Evolutionary conservation across 1,140 invertebrate genomes (phyloP), one percentile per base, ranked within the genome.

Genomic region (Palaemon carinicauda): DNA sequence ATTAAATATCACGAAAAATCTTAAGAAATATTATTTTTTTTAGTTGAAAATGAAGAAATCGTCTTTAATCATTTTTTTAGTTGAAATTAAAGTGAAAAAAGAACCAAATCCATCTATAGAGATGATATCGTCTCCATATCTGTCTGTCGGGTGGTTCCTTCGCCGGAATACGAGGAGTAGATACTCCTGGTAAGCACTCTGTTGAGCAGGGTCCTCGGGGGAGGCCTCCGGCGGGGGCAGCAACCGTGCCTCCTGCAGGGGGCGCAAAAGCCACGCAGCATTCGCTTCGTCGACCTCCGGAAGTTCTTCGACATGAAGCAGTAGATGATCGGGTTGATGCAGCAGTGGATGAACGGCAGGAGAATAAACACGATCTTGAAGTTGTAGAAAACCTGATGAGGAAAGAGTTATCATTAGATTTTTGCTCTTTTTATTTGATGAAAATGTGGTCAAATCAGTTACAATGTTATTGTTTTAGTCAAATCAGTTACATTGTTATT

Each of bases 291-390:
- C 78, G 92, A 91, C 9, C 90, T 87, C 1, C 92, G 89, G 87
- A 93, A 93, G 71, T 92, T 92, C 80, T 91, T 91, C 9, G 92
- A 93, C 92, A 93, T 93, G 89, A 93, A 92, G 15, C 92, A 92
- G 88, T 93, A 93, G 80, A 93, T 92, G 85, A 93, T 89, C 5
- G 93, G 93, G 89, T 93, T 93, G 29, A 93, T 89, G 85, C 92
- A 92, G 17, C 90, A 91, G 82, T 92, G 91, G n/a, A 91, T 83
- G 84, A 91, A 91, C 2, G 91, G 91, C 17, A 91, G 88, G 1
- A 91, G 82, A 27, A 88, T 79, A 29, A 91, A 90, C n/a, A 91
- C 74, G 56, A 90, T 89, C 2, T 89, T 88, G 24, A 86, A 56
- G 15, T 78, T 81, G 71, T 91, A 91, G 56, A 89, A 78, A 5